Evolutionary conservation across 1,140 invertebrate genomes (phyloP).

Genomic region (Achroia grisella): DNA sequence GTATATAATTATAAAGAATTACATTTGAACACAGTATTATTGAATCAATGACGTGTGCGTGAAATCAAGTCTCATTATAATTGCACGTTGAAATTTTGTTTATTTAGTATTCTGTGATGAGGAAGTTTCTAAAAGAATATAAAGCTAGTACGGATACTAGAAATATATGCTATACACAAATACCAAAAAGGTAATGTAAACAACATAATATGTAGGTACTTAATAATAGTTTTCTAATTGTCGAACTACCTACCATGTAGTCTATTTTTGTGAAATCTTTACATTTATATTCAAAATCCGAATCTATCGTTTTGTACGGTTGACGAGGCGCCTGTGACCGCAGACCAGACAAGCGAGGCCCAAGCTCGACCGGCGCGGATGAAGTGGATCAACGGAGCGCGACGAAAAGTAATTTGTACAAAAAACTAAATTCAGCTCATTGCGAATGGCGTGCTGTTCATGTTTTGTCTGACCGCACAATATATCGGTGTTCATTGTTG

Average conservation of each 20-base stretch:
- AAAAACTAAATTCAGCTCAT: constrained; percentile 71
- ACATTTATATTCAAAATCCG: constrained; percentile 10
- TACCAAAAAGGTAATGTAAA: constrained; percentile 37
- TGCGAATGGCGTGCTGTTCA: constrained; percentile 65
- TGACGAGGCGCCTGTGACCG: constrained; percentile 27
- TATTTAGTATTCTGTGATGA: constrained; percentile 35
- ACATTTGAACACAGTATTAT: too few species aligned
- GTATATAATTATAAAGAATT: too few species aligned
- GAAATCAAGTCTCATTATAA: too few species aligned
- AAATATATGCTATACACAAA: constrained; percentile 31
- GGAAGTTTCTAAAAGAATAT: constrained; percentile 61
- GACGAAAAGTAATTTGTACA: constrained; percentile 72
- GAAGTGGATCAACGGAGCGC: constrained; percentile 67
- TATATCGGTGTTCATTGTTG: constrained; percentile 67
- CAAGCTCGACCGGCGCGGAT: constrained; percentile 44
- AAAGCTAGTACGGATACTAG: constrained; percentile 31
- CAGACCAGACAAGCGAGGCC: constrained; percentile 32
- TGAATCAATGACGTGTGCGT: too few species aligned
- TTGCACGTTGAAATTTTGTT: too few species aligned
- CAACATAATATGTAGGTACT: constrained; percentile 10
- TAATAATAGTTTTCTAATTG: constrained; percentile 8
- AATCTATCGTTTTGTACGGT: constrained; percentile 18
- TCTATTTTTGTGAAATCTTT: constrained; percentile 2
- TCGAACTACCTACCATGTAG: constrained; percentile 14
- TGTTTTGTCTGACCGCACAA: constrained; percentile 72